Evolutionary conservation across 2,888 invertebrate genomes (phyloP).

Genomic region (Eupithecia centaureata): DNA sequence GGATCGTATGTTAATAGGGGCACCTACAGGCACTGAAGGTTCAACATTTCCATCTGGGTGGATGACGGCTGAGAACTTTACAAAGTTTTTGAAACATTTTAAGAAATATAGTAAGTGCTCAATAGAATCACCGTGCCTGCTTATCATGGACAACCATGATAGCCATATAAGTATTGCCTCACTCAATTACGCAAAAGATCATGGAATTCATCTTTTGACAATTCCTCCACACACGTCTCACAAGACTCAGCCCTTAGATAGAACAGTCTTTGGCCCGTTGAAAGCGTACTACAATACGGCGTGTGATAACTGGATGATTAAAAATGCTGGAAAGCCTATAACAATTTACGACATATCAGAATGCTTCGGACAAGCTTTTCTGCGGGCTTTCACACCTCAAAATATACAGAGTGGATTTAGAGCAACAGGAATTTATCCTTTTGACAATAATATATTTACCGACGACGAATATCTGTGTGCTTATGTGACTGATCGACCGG

Average conservation of each 20-base stretch:
- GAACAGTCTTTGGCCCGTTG: neutral
- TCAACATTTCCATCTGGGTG: neutral
- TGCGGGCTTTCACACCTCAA: neutral
- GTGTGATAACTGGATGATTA: neutral
- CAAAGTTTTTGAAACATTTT: neutral
- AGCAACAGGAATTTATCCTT: conserved; percentile 7
- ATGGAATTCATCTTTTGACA: conserved; percentile 16
- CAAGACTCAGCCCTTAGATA: conserved; percentile 18
- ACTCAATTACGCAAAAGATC: conserved; percentile 14
- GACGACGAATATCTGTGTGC: neutral
- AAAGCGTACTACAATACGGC: conserved; percentile 4
- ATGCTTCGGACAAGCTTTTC: conserved; percentile 1
- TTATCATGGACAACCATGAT: conserved; percentile 18
- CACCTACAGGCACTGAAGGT: neutral
- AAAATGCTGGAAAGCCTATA: conserved; percentile 2
- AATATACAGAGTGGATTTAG: conserved; percentile 4
- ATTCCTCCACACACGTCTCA: conserved; percentile 20
- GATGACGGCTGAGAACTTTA: neutral
- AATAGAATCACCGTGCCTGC: neutral
- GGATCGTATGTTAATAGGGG: neutral
- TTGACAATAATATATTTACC: neutral
- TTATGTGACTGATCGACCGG: conserved; percentile 7
- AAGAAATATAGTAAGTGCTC: conserved; percentile 8
- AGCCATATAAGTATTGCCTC: conserved; percentile 8
- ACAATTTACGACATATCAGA: conserved; percentile 9